Base-by-base conservation (phyloP, 2,888 invertebrate species). In the Ophion ellenae region DNA sequence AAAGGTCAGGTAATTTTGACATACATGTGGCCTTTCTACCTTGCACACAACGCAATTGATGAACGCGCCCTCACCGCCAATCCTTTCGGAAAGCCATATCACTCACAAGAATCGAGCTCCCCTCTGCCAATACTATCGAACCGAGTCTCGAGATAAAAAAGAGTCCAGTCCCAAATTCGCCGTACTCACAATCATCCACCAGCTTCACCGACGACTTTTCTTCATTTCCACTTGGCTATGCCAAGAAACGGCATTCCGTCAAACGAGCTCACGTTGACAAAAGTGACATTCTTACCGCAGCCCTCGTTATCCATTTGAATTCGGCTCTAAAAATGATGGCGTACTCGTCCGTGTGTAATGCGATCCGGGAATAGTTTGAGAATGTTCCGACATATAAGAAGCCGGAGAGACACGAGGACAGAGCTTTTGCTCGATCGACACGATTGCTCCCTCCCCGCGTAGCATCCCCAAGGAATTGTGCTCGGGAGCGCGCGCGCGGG, bases 381-480 rank as follows among this genome's bases (percentile, higher is more conserved):
- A 61, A 61, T 9, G 9, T 61, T 20, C 20, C 20, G 20, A 24
- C 24, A 20, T 53, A 24, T 61, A 20, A n/a, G 14, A 77, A 66
- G 66, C n/a, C 53, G 24, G 20, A 66, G 78, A 85, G 78, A 85
- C 14, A 86, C 79, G 81, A 81, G 79, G 71, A 73, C 24, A 59
- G 74, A 69, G 59, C 59, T 83, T 45, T 70, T 71, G 40, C 73
- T 66, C 71, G 69, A 82, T 70, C 80, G 45, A 63, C 47, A 66
- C 66, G 53, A 45, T 71, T 74, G 63, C 61, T n/a, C 77, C 83
- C 86, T 87, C 85, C 87, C 64, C 86, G 83, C 78, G 84, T 57
- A 47, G 73, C 71, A 77, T 76, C 78, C 81, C 82, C 59, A 53
- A 67, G 70, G 79, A 80, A 76, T 64, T 53, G 53, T 53, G 66